Evolutionary conservation across 2,797 vertebrate genomes (phyloP).

Genomic region (Tinamus major): DNA sequence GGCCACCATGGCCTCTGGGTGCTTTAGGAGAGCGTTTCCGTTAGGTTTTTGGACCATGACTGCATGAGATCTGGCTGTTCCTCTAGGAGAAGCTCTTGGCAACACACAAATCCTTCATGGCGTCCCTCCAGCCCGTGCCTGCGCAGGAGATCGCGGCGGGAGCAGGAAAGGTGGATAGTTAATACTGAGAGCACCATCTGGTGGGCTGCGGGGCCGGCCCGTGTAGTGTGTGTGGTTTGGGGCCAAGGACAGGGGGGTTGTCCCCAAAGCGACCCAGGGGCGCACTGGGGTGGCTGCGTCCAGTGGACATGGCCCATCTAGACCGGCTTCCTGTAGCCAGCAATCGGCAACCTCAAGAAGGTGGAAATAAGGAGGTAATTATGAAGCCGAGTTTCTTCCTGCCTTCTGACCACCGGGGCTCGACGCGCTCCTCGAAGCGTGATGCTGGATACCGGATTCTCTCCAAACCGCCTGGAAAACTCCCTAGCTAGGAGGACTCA

Average conservation of each 20-base stretch:
- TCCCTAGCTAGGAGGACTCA: neutral
- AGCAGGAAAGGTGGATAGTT: neutral
- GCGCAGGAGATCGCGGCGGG: neutral
- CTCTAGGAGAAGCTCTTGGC: neutral
- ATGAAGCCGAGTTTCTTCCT: neutral
- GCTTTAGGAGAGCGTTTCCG: neutral
- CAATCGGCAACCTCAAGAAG: neutral
- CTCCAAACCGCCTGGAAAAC: neutral
- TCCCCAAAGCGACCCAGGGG: neutral
- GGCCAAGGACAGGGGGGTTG: neutral
- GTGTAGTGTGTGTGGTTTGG: rapidly evolving
- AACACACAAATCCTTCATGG: neutral
- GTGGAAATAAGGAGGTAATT: rapidly evolving
- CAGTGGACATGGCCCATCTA: neutral
- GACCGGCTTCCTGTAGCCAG: neutral
- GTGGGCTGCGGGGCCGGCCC: slow-evolving; percentile 20
- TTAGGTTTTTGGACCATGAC: neutral
- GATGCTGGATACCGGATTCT: neutral
- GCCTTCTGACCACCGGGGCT: neutral
- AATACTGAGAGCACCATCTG: slow-evolving; percentile 74
- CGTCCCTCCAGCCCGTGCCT: neutral
- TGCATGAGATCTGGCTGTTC: rapidly evolving
- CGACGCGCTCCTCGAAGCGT: neutral
- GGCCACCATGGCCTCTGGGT: neutral
- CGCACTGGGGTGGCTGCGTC: rapidly evolving